These are phyloP conservation scores for Drosophila subsilvestris DNA, from an alignment of 2,888 invertebrate genomes.

Conservation along the genomic window DNA sequence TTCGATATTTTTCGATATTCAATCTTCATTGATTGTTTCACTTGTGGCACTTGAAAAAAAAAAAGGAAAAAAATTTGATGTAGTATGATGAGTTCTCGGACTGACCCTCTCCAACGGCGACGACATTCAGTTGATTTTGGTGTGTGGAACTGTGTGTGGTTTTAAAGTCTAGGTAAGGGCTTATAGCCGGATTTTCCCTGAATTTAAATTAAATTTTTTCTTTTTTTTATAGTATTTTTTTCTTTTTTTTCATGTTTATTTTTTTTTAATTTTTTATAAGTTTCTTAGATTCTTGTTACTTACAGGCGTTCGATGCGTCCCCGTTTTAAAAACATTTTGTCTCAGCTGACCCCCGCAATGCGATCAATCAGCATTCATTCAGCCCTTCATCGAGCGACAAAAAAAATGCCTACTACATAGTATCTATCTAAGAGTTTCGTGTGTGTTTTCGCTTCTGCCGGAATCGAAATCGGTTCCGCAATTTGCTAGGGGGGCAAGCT, in stretches of 20 bases:
- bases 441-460: constrained; percentile 45
- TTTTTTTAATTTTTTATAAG: constrained; percentile 19
- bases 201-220: constrained; percentile 7
- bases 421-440: constrained; percentile 49
- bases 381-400: constrained; percentile 8
- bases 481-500: constrained; percentile 46
- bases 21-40: neutral
- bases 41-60: constrained; percentile 42
- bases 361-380: neutral
- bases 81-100: constrained; percentile 16
- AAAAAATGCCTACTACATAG: constrained; percentile 59
- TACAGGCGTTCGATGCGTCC: constrained; percentile 72
- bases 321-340: constrained; percentile 71
- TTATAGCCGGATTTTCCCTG: constrained; percentile 24
- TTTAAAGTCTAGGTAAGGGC: constrained; percentile 33
- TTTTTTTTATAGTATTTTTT: constrained; percentile 8
- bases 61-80: neutral
- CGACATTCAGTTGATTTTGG: constrained; percentile 28
- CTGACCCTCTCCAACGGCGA: neutral
- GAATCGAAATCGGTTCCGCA: constrained; percentile 28
- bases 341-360: neutral
- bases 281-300: constrained; percentile 64
- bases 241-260: constrained; percentile 7
- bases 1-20: neutral
- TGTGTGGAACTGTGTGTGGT: neutral